These are phyloP conservation scores for Lagenorhynchus albirostris DNA, from an alignment of 2,113 vertebrate genomes.

Conservation along the genomic window DNA sequence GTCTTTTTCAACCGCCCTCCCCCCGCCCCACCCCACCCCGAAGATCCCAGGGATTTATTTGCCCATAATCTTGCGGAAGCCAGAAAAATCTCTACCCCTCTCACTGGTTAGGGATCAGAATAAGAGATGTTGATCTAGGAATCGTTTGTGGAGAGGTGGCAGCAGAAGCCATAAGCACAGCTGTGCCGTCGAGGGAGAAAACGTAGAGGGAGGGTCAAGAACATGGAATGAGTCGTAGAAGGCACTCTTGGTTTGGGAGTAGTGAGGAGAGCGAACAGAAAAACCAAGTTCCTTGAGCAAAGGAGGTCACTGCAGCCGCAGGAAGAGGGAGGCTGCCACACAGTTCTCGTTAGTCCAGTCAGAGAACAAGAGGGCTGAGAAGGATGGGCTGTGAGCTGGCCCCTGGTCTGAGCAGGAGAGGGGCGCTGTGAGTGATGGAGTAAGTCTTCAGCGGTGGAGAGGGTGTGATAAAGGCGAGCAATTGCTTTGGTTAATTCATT, in stretches of 20 bases:
- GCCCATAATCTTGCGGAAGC: background rate
- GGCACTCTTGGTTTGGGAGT: background rate
- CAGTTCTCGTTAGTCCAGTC: background rate
- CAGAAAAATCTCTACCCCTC: background rate
- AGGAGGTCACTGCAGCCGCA: background rate
- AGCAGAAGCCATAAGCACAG: background rate
- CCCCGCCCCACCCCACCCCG: background rate
- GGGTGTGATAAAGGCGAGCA: background rate
- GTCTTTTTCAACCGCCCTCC: background rate
- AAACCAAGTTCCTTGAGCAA: background rate
- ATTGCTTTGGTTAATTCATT: background rate
- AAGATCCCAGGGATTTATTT: background rate
- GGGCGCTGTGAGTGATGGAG: background rate
- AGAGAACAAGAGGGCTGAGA: background rate
- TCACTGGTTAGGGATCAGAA: background rate
- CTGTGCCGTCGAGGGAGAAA: fast-evolving
- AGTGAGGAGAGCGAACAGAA: background rate
- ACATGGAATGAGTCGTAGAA: background rate
- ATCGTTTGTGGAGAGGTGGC: background rate
- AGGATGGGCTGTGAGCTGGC: background rate
- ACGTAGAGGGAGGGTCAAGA: background rate
- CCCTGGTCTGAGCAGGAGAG: background rate
- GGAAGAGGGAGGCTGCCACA: background rate
- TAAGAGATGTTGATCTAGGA: background rate
- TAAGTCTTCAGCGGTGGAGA: background rate